Conservation (phyloP, 2,888 invertebrate species). For the Dynastes hyllus region DNA sequence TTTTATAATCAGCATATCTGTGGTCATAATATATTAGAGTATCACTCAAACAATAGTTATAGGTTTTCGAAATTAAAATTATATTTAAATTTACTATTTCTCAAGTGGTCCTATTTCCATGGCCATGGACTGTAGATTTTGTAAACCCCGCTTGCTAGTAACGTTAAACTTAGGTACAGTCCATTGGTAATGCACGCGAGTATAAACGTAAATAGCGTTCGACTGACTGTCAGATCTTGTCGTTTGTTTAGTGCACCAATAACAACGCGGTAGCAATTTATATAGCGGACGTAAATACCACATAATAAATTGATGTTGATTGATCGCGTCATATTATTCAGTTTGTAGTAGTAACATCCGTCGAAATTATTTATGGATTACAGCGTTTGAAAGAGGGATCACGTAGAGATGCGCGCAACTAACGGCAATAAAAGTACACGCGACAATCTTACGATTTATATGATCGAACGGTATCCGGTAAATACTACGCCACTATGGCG, state of each 20-base stretch:
- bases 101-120: too few species aligned
- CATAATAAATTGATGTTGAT: slow-evolving; percentile 18
- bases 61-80: too few species aligned
- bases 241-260: not conserved
- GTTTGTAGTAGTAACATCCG: not conserved
- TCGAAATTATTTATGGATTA: not conserved
- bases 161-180: not conserved
- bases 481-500: not conserved
- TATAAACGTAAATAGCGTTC: not conserved
- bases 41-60: too few species aligned
- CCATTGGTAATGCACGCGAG: not conserved
- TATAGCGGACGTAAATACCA: not conserved
- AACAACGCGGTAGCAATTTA: not conserved
- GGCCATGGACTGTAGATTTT: too few species aligned
- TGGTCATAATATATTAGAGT: too few species aligned
- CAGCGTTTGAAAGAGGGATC: not conserved
- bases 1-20: too few species aligned
- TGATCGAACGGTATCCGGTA: not conserved
- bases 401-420: not conserved
- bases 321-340: slow-evolving; percentile 1
- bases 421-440: not conserved
- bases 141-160: too few species aligned
- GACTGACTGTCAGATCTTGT: not conserved
- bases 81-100: too few species aligned
- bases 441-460: not conserved